A percentile compares a stretch with the other conserved stretches of the same genome.
Conservation (phyloP, 2,888 invertebrate species). For the Drosophila bunnanda region DNA sequence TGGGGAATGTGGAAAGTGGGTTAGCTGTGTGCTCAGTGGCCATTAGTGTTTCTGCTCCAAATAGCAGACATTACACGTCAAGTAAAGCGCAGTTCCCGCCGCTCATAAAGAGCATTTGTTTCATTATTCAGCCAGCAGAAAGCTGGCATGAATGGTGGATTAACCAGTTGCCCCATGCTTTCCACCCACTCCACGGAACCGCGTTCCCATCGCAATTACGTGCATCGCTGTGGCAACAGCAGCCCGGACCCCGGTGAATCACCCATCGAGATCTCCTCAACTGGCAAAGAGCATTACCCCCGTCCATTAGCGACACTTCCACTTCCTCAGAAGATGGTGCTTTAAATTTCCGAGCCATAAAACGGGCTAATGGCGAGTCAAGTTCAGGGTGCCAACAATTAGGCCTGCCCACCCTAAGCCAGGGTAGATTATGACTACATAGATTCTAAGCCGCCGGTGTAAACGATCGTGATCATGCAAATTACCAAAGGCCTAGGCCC, state of each 20-base stretch:
- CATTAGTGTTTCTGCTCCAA: conserved; percentile 75
- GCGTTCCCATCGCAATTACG: conserved; percentile 49
- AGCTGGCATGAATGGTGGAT: conserved; percentile 41
- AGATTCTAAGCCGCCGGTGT: conserved; percentile 20
- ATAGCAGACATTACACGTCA: conserved; percentile 71
- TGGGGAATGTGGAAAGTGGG: conserved; percentile 42
- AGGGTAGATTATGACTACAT: not conserved
- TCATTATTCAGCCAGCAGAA: conserved; percentile 25
- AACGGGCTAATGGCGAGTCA: conserved; percentile 55
- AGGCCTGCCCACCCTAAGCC: not conserved
- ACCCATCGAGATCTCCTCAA: not conserved
- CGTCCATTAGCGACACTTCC: conserved; percentile 46
- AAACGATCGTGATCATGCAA: conserved; percentile 22
- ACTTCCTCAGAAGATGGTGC: conserved; percentile 3
- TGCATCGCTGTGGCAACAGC: conserved; percentile 49
- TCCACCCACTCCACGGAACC: conserved; percentile 44
- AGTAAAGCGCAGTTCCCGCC: conserved; percentile 75
- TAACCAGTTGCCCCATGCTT: conserved; percentile 48
- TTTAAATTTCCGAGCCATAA: conserved; percentile 51
- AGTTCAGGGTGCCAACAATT: conserved; percentile 59
- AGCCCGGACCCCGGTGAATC: conserved; percentile 23
- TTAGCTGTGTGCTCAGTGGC: conserved; percentile 56
- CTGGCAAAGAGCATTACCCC: conserved; percentile 32
- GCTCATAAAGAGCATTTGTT: conserved; percentile 54
- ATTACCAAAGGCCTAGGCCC: conserved; percentile 41